These are phyloP conservation scores for Amphibalanus amphitrite DNA, from an alignment of 1,140 invertebrate genomes.

Conservation along the genomic window DNA sequence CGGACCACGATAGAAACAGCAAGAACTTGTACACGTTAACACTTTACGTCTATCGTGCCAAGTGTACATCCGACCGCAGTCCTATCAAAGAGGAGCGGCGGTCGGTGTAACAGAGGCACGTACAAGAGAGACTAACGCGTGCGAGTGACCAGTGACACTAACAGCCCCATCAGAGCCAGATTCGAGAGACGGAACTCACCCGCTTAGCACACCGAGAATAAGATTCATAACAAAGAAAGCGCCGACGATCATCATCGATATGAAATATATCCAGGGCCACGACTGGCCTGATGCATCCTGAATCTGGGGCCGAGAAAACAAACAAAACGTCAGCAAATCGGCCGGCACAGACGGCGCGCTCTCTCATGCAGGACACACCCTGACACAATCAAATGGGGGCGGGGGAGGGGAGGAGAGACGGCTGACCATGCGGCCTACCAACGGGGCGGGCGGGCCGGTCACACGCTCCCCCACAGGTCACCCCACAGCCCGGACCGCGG, in stretches of 20 bases:
- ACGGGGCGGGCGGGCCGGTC: too few species aligned
- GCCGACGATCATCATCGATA: constrained; percentile 95
- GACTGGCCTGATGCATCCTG: constrained; percentile 37
- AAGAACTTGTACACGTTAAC: too few species aligned
- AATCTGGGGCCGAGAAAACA: constrained; percentile 17
- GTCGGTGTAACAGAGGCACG: too few species aligned
- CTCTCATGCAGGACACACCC: background rate
- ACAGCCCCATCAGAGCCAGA: too few species aligned
- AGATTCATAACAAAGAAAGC: constrained; percentile 99
- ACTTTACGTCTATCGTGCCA: too few species aligned
- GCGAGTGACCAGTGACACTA: background rate
- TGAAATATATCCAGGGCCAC: constrained; percentile 54
- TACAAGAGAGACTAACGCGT: background rate
- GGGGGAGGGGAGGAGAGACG: too few species aligned
- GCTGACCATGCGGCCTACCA: background rate
- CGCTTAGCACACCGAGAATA: constrained; percentile 98
- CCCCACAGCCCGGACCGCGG: too few species aligned
- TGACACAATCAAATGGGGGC: background rate
- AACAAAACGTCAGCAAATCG: background rate
- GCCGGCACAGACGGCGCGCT: too few species aligned
- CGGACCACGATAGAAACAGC: too few species aligned
- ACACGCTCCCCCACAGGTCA: too few species aligned
- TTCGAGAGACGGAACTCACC: constrained; percentile 49
- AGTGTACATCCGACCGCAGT: too few species aligned
- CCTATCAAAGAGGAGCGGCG: too few species aligned